A percentile compares a stretch with the other conserved stretches of the same genome.
Conservation (phyloP, 2,113 vertebrate species). For the Ia io region DNA sequence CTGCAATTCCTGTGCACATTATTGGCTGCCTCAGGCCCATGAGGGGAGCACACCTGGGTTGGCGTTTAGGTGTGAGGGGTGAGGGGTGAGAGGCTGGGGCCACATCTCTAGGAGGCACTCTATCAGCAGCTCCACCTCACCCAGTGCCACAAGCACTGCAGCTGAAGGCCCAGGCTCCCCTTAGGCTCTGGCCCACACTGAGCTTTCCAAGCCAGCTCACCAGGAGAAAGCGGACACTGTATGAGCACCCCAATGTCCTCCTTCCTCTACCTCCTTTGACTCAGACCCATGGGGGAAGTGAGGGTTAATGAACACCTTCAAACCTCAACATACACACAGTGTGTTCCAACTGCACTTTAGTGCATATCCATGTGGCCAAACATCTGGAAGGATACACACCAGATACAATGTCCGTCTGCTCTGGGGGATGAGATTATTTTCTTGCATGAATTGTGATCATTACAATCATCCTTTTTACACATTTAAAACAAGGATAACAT, state of each 20-base stretch:
- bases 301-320: neutral
- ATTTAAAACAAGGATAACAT: neutral
- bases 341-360: neutral
- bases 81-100: neutral
- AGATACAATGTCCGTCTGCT: neutral
- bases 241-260: neutral
- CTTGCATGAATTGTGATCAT: neutral
- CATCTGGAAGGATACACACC: neutral
- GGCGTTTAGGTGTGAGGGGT: neutral
- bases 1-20: neutral
- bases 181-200: rapidly evolving
- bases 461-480: neutral
- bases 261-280: neutral
- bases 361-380: neutral
- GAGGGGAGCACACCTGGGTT: neutral
- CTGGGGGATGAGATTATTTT: neutral
- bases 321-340: too few species aligned
- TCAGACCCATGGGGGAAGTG: neutral
- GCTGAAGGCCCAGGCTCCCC: neutral
- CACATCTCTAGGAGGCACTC: rapidly evolving
- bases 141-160: neutral
- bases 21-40: neutral
- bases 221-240: neutral
- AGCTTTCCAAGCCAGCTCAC: neutral
- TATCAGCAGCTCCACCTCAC: neutral